Evolutionary conservation across 2,888 invertebrate genomes (phyloP), one percentile per base, ranked within the genome.

Genomic region (Psylliodes chrysocephalus): DNA sequence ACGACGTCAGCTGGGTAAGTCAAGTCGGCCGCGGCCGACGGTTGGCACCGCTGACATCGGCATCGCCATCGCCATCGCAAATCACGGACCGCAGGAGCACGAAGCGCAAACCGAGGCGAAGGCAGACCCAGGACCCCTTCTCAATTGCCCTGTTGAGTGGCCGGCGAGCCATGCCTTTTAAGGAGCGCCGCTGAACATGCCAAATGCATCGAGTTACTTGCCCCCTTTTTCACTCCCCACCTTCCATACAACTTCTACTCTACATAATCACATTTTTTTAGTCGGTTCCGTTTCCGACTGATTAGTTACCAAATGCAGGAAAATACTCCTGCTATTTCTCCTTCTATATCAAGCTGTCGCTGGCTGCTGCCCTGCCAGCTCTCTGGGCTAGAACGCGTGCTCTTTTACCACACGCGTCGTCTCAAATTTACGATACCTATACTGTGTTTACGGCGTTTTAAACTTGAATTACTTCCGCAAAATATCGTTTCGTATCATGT

Each of bases 111-210:
- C 14, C 56, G 54, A 65, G 54, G 60, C 68, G 66, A 51, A 53
- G 59, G 35, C 63, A 53, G 56, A 68, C 69, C 68, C 67, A 68
- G 74, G 78, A 77, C 80, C 82, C 81, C 81, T 81, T 81, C 81
- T 81, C 80, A 79, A 80, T 79, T 82, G 74, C 79, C 79, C 79
- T 66, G 49, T 28, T 30, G 66, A 69, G 67, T 67, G 65, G 60
- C 51, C 63, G 57, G 56, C 28, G 40, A 55, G 63, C 54, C 47
- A 30, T 60, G 60, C 82, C 82, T 81, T 82, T 81, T 81, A 82
- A 81, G 82, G 82, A 74, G 81, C 82, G 82, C 78, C 82, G 82
- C 78, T 77, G 76, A 73, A 74, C 76, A 78, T 77, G 81, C 80
- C 80, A 81, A 81, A 79, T 82, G 81, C 81, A 81, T 81, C 80